A percentile compares a stretch with the other conserved stretches of the same genome.
phyloP scores from a whole-genome alignment of 2,888 invertebrate species.

The Troilus luridus region DNA sequence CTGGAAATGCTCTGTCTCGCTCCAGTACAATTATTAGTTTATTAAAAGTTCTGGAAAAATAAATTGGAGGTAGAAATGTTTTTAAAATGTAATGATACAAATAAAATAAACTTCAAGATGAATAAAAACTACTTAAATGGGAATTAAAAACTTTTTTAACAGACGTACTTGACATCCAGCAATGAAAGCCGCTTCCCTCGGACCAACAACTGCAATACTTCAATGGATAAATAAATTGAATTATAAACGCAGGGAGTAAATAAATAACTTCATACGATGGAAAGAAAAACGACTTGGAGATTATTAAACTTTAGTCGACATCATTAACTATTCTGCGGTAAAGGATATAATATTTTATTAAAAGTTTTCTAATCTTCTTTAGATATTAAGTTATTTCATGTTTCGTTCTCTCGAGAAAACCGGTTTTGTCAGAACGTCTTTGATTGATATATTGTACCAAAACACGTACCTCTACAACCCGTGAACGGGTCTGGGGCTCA shows the following conservation, averaged over 20 bases:
- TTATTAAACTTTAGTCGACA: not conserved
- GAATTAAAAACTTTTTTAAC: not conserved
- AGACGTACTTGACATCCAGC: not conserved
- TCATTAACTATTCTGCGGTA: not conserved
- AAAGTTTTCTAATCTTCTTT: conserved; percentile 31
- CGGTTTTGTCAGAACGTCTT: not conserved
- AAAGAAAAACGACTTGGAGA: not conserved
- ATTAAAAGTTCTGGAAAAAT: not conserved
- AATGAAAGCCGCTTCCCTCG: not conserved
- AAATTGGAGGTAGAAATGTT: not conserved
- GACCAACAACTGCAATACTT: not conserved
- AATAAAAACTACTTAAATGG: not conserved
- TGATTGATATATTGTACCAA: no score
- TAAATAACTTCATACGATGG: not conserved
- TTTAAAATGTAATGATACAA: not conserved
- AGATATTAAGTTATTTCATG: not conserved
- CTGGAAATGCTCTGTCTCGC: not conserved
- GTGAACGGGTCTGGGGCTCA: no score
- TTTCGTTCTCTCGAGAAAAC: not conserved
- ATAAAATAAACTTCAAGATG: not conserved
- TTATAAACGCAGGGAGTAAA: not conserved
- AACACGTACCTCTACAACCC: no score
- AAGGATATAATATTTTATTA: not conserved
- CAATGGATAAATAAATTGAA: not conserved
- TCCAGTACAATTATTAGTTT: not conserved